Percentiles rank a stretch among this genome's conserved stretches.
Conservation (phyloP, 2,113 vertebrate species). For the Heterotis niloticus region DNA sequence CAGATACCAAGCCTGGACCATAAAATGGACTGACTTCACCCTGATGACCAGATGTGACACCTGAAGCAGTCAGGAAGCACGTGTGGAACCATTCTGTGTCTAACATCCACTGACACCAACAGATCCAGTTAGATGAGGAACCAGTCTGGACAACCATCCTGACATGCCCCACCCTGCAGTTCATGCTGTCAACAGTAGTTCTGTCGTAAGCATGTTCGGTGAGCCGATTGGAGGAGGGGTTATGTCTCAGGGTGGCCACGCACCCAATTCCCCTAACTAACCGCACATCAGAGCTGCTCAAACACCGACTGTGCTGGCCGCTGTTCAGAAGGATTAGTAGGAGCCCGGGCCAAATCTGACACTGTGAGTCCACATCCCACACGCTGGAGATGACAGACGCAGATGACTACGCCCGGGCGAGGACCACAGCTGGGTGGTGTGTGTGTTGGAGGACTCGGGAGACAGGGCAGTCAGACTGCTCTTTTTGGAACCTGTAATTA, state of each 20-base stretch:
- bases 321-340: not conserved
- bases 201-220: too few relatives aligned
- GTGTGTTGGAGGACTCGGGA: not conserved
- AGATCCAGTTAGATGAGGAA: too few relatives aligned
- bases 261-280: conserved; percentile 9
- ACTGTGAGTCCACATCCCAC: too few relatives aligned
- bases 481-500: conserved; percentile 8
- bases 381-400: not conserved
- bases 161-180: too few relatives aligned
- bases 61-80: too few relatives aligned
- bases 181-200: too few relatives aligned
- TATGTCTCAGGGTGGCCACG: not conserved
- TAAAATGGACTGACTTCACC: too few relatives aligned
- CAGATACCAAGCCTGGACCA: too few relatives aligned
- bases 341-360: not conserved
- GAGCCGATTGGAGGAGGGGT: not conserved
- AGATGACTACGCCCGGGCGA: not conserved
- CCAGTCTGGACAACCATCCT: too few relatives aligned
- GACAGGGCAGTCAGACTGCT: not conserved
- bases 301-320: not conserved
- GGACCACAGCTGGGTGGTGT: not conserved
- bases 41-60: too few relatives aligned
- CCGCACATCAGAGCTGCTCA: not conserved
- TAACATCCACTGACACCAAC: too few relatives aligned
- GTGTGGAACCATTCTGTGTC: too few relatives aligned